A percentile compares a stretch with the other conserved stretches of the same genome.
Conservation (phyloP, 1,140 invertebrate species). For the Drosophila eugracilis region DNA sequence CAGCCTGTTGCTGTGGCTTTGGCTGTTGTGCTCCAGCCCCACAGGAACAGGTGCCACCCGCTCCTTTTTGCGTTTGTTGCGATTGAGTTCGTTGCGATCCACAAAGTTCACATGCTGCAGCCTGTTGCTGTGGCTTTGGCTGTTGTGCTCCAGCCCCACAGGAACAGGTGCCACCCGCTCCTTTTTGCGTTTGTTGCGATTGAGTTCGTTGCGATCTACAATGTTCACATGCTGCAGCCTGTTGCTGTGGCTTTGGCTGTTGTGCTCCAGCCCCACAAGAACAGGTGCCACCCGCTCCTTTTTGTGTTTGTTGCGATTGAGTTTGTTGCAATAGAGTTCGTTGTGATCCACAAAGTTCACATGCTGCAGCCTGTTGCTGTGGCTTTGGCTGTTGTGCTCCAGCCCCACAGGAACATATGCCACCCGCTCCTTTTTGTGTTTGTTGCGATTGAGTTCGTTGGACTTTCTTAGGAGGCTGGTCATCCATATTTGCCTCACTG, state of each 20-base stretch:
- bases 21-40: neutral
- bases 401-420: no score
- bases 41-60: neutral
- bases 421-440: no score
- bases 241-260: neutral
- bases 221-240: neutral
- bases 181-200: neutral
- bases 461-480: neutral
- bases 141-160: neutral
- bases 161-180: neutral
- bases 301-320: neutral
- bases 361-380: neutral
- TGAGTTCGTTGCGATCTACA: neutral
- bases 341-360: no score
- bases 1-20: neutral
- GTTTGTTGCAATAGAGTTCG: no score
- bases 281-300: neutral
- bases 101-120: neutral
- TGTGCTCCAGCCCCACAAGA: neutral
- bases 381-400: neutral
- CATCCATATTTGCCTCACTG: constrained; percentile 29
- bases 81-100: neutral
- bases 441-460: no score
- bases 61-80: neutral
- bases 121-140: neutral